Evolutionary conservation across 2,888 invertebrate species (phyloP).

Genomic region (Euzetes globulus): DNA sequence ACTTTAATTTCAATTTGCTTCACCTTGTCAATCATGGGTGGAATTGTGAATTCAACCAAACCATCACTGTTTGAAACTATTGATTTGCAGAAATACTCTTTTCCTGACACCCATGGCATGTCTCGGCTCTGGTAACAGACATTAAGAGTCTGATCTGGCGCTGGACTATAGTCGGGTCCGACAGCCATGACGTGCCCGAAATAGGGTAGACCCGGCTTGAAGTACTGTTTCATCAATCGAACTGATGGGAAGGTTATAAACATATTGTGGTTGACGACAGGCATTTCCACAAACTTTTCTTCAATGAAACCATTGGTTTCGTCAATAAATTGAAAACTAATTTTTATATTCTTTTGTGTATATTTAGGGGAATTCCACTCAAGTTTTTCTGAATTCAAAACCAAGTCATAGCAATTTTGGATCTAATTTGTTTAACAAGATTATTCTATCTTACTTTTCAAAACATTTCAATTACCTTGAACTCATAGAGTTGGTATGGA

Average conservation of each 20-base stretch:
- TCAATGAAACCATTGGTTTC: not conserved
- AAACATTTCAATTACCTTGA: not conserved
- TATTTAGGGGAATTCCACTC: constrained; percentile 3
- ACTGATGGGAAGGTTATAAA: constrained; percentile 3
- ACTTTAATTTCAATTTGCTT: constrained; percentile 20
- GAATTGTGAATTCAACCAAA: not conserved
- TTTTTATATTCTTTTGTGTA: not conserved
- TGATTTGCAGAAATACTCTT: not conserved
- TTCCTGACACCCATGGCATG: not conserved
- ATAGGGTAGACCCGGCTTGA: constrained; percentile 26
- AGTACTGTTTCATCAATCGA: constrained; percentile 17
- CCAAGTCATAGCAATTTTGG: not conserved
- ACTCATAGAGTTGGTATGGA: not conserved
- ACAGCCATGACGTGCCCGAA: constrained; percentile 11
- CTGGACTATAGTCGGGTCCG: constrained; percentile 16
- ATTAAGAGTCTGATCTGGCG: not conserved
- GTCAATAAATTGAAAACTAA: not conserved
- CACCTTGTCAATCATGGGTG: not conserved
- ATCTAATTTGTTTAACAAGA: not conserved
- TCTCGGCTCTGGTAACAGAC: constrained; percentile 12
- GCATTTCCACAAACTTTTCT: not conserved
- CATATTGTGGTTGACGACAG: not conserved
- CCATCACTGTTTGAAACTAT: not conserved
- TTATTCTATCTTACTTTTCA: not conserved
- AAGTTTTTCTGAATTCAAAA: not conserved